Conservation (phyloP, 2,888 invertebrate species). For the Arctia plantaginis region DNA sequence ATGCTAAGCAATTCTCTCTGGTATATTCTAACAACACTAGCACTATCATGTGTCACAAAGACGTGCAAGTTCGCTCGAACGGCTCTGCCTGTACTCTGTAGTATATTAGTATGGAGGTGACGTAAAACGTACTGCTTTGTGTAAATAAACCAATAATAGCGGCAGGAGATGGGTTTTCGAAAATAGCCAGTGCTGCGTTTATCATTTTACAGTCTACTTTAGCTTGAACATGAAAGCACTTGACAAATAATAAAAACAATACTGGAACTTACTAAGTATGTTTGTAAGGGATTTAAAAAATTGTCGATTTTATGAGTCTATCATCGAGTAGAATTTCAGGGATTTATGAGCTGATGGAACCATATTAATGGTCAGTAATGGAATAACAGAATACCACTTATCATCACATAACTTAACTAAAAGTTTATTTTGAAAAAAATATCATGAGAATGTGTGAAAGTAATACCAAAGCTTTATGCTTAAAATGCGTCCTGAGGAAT, state of each 20-base stretch:
- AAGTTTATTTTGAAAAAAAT: too few relatives aligned
- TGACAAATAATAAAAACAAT: neutral
- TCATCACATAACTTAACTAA: too few relatives aligned
- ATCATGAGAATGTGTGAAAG: too few relatives aligned
- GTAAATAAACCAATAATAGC: neutral
- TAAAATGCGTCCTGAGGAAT: too few relatives aligned
- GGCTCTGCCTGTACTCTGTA: neutral
- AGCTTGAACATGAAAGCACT: neutral
- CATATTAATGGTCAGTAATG: too few relatives aligned
- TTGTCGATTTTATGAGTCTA: too few relatives aligned
- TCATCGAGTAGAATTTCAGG: too few relatives aligned
- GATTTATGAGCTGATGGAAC: too few relatives aligned
- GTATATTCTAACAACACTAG: neutral
- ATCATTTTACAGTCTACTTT: neutral
- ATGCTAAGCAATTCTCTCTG: neutral
- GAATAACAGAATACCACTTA: too few relatives aligned
- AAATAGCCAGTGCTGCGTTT: constrained; percentile 4
- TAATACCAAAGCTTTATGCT: too few relatives aligned
- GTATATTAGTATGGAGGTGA: neutral
- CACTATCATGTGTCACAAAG: constrained; percentile 1
- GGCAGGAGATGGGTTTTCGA: neutral
- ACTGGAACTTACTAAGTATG: neutral
- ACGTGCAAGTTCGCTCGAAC: neutral
- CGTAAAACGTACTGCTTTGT: constrained; percentile 15
- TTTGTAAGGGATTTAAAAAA: neutral